Percentiles rank a stretch among this genome's conserved stretches.
Conservation (phyloP, 1,140 invertebrate species). For the Ruditapes philippinarum region DNA sequence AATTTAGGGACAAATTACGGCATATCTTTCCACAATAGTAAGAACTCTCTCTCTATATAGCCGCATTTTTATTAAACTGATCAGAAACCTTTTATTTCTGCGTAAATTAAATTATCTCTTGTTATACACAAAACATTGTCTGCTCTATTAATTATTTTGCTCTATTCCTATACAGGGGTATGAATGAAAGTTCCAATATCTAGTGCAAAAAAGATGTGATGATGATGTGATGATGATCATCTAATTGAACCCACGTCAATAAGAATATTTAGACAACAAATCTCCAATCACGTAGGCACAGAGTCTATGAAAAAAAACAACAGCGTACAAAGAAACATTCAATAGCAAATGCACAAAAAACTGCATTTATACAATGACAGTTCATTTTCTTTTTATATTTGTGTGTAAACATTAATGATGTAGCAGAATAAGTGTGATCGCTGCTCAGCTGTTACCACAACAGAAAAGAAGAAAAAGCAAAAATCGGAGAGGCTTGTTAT, state of each 20-base stretch:
- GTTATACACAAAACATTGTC: not conserved
- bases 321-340: not conserved
- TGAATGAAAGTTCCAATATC: not conserved
- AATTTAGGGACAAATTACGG: too few relatives aligned
- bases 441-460: not conserved
- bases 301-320: too few relatives aligned
- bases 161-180: not conserved
- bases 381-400: not conserved
- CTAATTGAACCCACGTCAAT: not conserved
- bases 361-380: not conserved
- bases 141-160: not conserved
- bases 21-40: too few relatives aligned
- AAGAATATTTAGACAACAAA: too few relatives aligned
- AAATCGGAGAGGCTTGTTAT: too few relatives aligned
- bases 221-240: not conserved
- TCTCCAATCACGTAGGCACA: too few relatives aligned
- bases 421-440: not conserved
- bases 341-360: not conserved
- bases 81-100: not conserved
- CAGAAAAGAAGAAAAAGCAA: not conserved
- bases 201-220: too few relatives aligned
- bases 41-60: too few relatives aligned
- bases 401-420: not conserved
- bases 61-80: not conserved
- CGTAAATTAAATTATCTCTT: conserved; percentile 11